phyloP scores from a whole-genome alignment of 92 coral and sea anemone genomes.

The Hydrozoanthus gracilis region DNA sequence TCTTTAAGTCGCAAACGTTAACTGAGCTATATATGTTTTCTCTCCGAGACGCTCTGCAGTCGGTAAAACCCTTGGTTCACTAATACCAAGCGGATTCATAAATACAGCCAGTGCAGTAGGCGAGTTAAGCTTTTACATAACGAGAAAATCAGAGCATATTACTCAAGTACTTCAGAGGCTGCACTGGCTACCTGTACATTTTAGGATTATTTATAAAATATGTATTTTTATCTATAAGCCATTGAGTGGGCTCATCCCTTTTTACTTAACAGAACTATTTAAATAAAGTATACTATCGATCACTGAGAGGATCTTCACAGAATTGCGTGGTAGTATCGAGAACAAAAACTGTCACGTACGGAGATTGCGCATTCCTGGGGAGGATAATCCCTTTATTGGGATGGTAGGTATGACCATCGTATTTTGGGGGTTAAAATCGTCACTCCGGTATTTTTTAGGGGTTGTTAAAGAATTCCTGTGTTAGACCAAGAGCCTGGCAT shows the following conservation, averaged over 20 bases:
- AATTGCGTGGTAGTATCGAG: neutral
- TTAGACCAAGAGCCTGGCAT: no score
- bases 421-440: no score
- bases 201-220: constrained; percentile 12
- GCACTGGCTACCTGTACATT: constrained; percentile 24
- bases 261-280: constrained; percentile 10
- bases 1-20: no score
- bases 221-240: neutral
- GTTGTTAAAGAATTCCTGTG: no score
- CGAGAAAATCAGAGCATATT: constrained; percentile 6
- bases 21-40: no score
- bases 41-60: no score
- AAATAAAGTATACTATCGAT: constrained; percentile 10
- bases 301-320: constrained; percentile 18
- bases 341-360: constrained; percentile 1
- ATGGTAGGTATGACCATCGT: no score
- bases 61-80: no score
- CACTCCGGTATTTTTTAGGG: no score
- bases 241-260: neutral
- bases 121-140: neutral
- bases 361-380: neutral
- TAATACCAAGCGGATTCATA: no score
- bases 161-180: constrained; percentile 11
- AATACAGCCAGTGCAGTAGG: no score
- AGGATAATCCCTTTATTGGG: no score